Evolutionary conservation across 1,140 invertebrate genomes (phyloP).

Genomic region (Macrosteles quadrilineatus): DNA sequence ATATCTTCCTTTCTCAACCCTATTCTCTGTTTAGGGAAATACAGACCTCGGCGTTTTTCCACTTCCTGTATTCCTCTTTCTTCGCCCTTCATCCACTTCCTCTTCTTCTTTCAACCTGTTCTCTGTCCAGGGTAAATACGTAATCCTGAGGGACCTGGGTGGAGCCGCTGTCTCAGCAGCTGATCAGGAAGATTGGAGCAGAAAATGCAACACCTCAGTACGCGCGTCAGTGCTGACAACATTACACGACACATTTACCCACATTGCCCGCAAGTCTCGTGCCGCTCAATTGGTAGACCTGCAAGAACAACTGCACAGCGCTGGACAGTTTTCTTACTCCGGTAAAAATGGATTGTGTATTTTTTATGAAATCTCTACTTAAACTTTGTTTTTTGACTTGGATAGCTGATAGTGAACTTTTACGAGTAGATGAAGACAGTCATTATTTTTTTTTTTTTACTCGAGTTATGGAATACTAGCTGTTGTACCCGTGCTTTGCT

Average conservation of each 20-base stretch:
- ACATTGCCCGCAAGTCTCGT: constrained; percentile 56
- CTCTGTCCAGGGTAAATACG: constrained; percentile 58
- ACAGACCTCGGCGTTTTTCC: no score
- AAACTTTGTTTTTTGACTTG: no score
- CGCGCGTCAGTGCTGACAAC: constrained; percentile 38
- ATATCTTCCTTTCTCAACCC: no score
- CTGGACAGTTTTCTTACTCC: constrained; percentile 33
- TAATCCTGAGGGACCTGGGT: constrained; percentile 57
- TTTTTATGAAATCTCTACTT: no score
- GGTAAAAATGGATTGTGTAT: no score
- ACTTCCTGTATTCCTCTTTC: no score
- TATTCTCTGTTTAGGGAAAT: no score
- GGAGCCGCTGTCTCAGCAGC: constrained; percentile 53
- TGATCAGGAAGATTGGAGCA: constrained; percentile 48
- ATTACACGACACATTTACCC: constrained; percentile 48
- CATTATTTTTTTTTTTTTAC: no score
- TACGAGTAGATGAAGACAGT: neutral
- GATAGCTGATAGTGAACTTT: neutral
- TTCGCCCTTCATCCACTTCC: no score
- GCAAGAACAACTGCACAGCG: constrained; percentile 47
- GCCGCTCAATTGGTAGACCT: constrained; percentile 49
- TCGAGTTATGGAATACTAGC: no score
- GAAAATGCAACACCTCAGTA: constrained; percentile 30
- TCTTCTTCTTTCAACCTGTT: no score
- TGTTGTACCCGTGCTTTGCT: no score